Conservation (phyloP, 1,140 invertebrate genomes). For the Polypedilum pembai region DNA sequence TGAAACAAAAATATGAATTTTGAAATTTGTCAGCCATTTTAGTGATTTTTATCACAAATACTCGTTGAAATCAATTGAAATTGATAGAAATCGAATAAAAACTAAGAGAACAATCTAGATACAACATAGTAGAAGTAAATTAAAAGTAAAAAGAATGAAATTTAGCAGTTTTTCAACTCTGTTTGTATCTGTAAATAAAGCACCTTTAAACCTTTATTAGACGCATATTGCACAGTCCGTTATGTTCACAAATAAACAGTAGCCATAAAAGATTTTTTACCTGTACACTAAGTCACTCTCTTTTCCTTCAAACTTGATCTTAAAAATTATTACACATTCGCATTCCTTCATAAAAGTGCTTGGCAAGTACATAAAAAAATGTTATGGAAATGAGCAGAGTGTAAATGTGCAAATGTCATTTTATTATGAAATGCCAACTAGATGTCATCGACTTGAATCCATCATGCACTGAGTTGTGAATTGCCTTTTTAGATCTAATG, state of each 20-base stretch:
- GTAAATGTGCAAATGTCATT: background rate
- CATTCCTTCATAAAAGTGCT: background rate
- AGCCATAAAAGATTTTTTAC: background rate
- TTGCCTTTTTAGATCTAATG: background rate
- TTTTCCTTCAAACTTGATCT: background rate
- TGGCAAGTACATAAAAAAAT: background rate
- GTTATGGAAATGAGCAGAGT: background rate
- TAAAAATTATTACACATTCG: background rate
- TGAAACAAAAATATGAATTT: no score
- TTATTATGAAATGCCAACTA: slow-evolving; percentile 12
- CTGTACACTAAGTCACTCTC: background rate
- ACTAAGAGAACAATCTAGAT: no score
- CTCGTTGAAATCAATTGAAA: no score
- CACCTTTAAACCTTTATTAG: background rate
- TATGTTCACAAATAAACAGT: background rate
- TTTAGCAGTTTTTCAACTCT: no score
- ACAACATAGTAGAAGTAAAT: no score
- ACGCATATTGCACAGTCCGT: background rate
- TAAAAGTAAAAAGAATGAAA: no score
- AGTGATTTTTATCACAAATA: no score
- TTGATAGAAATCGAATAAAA: no score
- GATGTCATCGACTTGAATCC: background rate
- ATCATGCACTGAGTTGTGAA: background rate
- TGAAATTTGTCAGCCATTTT: no score
- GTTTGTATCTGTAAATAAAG: background rate